Base-by-base conservation (phyloP, 1,140 invertebrate species). In the Eulimnadia texana region DNA sequence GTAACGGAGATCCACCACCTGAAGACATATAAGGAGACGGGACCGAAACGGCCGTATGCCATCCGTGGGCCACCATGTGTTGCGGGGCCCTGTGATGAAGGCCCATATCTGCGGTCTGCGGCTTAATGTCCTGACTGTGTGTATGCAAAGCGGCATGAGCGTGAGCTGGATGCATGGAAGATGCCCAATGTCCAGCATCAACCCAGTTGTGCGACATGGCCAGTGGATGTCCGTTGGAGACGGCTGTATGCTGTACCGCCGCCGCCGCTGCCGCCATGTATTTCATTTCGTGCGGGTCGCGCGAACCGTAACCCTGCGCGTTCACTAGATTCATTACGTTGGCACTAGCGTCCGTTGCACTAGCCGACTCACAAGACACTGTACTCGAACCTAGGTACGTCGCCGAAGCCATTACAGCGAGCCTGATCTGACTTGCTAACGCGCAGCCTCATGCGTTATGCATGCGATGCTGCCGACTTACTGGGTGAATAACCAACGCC, bases 21-120 rank as follows among this genome's bases (percentile, higher is more conserved):
- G 74, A 72, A 23, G 65, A 60, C 11, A 84, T 85, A 69, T 89
- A 89, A 68, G 90, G 87, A 28, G 85, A 84, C 62, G 84, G 81
- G 49, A 83, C 86, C n/a, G 84, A 82, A 42, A 88, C 86, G 50
- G 87, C 86, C 64, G 86, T 84, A 73, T 90, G 88, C 86, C 88
- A 90, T 50, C 77, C 76, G 27, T 67, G 67, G 60, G 67, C 53
- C 3, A 53, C 54, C 58, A 33, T 50, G 71, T 42, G 33, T 42
- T 42, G 33, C 6, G 33, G 33, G 83, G 80, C 66, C 78, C 80
- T 78, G 69, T 84, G 84, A 65, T 79, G 79, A 16, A 42, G 33
- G 16, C 33, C 33, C 67, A 77, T 77, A 57, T 59, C 23, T 29
- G 58, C 78, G 52, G 78, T 77, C 78, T 55, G 67, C 65, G 24